Evolutionary conservation across 2,113 vertebrate genomes (phyloP).

Genomic region (Colistium nudipinnis): DNA sequence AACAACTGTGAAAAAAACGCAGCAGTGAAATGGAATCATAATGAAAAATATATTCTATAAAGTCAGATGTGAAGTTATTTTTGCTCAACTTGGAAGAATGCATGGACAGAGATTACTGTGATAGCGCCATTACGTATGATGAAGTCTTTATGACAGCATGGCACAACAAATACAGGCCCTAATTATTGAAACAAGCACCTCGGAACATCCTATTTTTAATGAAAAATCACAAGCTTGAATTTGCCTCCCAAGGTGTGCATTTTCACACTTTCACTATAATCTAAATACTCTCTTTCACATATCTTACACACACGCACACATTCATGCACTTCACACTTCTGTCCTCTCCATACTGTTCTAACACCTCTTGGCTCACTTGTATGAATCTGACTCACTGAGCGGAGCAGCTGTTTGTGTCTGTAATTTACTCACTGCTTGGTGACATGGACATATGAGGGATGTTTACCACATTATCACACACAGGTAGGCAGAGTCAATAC

Average conservation of each 20-base stretch:
- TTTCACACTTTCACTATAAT: conserved; percentile 47
- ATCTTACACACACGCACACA: conserved; percentile 25
- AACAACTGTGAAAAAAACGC: background rate
- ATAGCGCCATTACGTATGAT: background rate
- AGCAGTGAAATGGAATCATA: background rate
- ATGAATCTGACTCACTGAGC: conserved; percentile 61
- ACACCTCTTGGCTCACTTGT: conserved; percentile 65
- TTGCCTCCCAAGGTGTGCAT: conserved; percentile 34
- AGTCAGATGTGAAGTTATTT: background rate
- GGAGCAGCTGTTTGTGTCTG: conserved; percentile 59
- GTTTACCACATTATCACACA: conserved; percentile 30
- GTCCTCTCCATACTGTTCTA: conserved; percentile 52
- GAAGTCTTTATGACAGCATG: background rate
- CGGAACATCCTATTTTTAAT: background rate
- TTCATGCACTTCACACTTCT: conserved; percentile 45
- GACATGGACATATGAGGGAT: conserved; percentile 38
- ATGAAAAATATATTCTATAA: background rate
- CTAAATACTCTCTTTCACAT: conserved; percentile 33
- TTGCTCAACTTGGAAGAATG: background rate
- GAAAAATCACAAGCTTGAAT: conserved; percentile 17
- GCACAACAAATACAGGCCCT: background rate
- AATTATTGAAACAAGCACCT: background rate
- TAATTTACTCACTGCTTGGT: conserved; percentile 33
- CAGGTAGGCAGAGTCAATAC: conserved; percentile 2
- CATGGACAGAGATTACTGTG: background rate